A percentile compares a stretch with the other conserved stretches of the same genome.
Evolutionary conservation across 2,888 invertebrate genomes (phyloP).

Genomic region (Teleogryllus oceanicus): DNA sequence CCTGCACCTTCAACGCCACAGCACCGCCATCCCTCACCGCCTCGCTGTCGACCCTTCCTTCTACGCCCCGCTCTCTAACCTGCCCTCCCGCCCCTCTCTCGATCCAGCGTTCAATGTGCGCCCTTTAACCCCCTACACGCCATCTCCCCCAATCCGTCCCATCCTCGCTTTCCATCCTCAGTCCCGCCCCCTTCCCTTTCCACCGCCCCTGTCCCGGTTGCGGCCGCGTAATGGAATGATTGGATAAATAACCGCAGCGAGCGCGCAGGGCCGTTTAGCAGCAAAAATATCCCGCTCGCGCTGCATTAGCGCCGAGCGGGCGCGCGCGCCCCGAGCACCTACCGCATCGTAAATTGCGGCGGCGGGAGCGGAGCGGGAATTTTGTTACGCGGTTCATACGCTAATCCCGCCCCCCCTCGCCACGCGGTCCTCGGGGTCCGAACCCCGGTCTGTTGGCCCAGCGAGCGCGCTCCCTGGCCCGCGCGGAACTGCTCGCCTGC

Average conservation of each 20-base stretch:
- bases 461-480: no score
- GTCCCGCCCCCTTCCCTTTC: not conserved
- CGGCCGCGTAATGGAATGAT: not conserved
- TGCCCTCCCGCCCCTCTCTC: no score
- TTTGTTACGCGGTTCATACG: slow-evolving; percentile 1
- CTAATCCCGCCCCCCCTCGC: not conserved
- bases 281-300: not conserved
- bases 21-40: no score
- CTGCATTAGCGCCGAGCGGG: not conserved
- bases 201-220: not conserved
- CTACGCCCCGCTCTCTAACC: no score
- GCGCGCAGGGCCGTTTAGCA: slow-evolving; percentile 3
- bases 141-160: not conserved
- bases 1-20: no score
- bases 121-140: not conserved
- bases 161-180: not conserved
- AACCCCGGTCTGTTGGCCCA: no score
- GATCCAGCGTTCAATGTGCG: no score
- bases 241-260: not conserved
- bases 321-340: not conserved
- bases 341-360: not conserved
- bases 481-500: no score
- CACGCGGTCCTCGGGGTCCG: no score
- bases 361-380: not conserved
- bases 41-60: no score